phyloP scores from a whole-genome alignment of 2,888 invertebrate species.

The Gryllus longicercus region DNA sequence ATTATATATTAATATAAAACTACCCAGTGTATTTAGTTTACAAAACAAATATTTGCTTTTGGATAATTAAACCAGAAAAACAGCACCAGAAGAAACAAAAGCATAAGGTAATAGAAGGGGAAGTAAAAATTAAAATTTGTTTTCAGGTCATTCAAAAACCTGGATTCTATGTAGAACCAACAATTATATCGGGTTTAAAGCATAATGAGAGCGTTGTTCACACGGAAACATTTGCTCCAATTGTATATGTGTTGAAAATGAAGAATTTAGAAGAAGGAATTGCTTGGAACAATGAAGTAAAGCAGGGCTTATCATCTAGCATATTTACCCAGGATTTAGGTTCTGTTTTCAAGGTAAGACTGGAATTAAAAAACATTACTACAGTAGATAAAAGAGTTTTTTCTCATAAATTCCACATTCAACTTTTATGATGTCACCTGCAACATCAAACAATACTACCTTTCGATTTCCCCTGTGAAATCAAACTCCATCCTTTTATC shows the following conservation, averaged over 20 bases:
- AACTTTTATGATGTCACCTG: no score
- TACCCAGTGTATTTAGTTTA: no score
- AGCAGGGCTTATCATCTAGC: slow-evolving; percentile 94
- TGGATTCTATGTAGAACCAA: slow-evolving; percentile 94
- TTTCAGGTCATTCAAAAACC: slow-evolving; percentile 67
- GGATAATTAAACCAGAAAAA: no score
- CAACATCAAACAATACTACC: no score
- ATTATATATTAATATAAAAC: no score
- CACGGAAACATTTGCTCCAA: slow-evolving; percentile 95
- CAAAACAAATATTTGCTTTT: no score
- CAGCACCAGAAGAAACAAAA: no score
- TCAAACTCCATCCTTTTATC: slow-evolving; percentile 18
- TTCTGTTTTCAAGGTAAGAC: slow-evolving; percentile 61
- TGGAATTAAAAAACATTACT: not conserved
- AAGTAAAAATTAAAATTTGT: slow-evolving; percentile 31
- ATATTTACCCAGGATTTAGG: slow-evolving; percentile 90
- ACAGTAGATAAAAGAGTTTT: no score
- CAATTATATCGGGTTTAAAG: slow-evolving; percentile 83
- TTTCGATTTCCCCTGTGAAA: no score
- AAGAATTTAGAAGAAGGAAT: slow-evolving; percentile 84
- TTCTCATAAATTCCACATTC: no score
- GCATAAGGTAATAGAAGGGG: no score
- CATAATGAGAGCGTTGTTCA: slow-evolving; percentile 81
- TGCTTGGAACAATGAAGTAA: slow-evolving; percentile 88
- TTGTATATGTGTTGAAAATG: slow-evolving; percentile 86